Conservation (phyloP, 1,140 invertebrate genomes). For the Diorhabda carinulata region DNA sequence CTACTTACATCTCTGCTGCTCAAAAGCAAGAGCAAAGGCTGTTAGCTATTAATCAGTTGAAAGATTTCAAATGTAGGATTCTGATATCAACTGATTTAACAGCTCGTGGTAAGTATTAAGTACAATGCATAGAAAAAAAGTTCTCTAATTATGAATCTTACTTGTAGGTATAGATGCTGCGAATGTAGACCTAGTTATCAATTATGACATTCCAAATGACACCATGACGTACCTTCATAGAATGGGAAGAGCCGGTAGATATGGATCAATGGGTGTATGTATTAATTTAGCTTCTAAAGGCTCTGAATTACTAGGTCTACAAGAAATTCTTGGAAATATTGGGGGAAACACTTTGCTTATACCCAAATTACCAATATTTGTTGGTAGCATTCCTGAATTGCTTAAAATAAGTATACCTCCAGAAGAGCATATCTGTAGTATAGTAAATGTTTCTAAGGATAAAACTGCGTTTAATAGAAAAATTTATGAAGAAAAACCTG, state of each 20-base stretch:
- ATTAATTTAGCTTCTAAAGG: slow-evolving; percentile 62
- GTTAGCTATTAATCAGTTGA: slow-evolving; percentile 70
- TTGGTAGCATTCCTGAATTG: slow-evolving; percentile 14
- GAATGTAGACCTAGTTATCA: slow-evolving; percentile 90
- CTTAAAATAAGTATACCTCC: background rate
- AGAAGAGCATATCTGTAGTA: slow-evolving; percentile 9
- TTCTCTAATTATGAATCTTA: background rate
- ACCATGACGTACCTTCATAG: slow-evolving; percentile 90
- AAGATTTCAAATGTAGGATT: slow-evolving; percentile 74
- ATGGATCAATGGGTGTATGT: slow-evolving; percentile 71
- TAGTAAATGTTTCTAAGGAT: background rate
- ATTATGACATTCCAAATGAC: slow-evolving; percentile 82
- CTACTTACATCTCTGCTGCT: slow-evolving; percentile 67
- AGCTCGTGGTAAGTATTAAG: slow-evolving; percentile 52
- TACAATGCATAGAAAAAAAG: background rate
- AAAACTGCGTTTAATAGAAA: slow-evolving; percentile 13
- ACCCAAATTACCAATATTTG: slow-evolving; percentile 48
- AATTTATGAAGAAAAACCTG: background rate
- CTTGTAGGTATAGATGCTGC: slow-evolving; percentile 75
- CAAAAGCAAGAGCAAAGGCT: slow-evolving; percentile 76
- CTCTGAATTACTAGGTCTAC: slow-evolving; percentile 57
- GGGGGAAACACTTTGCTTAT: slow-evolving; percentile 52
- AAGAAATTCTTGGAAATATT: slow-evolving; percentile 52
- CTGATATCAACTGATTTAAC: slow-evolving; percentile 89
- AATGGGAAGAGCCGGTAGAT: slow-evolving; percentile 91